phyloP scores from a whole-genome alignment of 2,113 vertebrate genomes.

The Scalopus aquaticus region DNA sequence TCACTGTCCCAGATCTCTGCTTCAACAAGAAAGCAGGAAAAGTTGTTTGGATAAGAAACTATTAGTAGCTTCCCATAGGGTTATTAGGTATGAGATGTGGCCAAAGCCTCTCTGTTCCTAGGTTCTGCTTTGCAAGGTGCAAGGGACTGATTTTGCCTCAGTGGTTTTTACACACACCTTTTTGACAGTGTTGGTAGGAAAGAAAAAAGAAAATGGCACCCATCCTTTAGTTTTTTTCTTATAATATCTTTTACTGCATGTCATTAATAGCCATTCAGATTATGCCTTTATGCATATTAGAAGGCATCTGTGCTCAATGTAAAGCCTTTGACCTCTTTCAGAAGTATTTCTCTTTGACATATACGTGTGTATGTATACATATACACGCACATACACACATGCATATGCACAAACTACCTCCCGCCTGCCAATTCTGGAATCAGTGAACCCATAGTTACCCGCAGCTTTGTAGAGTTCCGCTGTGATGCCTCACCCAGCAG shows the following conservation, averaged over 20 bases:
- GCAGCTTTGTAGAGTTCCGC: too few relatives aligned
- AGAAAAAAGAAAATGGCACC: neutral
- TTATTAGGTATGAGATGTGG: neutral
- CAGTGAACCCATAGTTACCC: neutral
- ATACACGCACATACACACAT: too few relatives aligned
- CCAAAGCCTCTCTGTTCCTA: neutral
- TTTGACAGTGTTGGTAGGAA: neutral
- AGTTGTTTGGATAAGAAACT: neutral
- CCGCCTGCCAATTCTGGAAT: neutral
- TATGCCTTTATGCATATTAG: neutral
- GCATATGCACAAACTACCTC: neutral
- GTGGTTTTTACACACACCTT: neutral
- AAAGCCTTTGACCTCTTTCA: neutral
- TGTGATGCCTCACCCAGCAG: fast-evolving
- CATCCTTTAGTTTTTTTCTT: neutral
- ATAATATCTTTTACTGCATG: neutral
- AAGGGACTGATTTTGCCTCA: neutral
- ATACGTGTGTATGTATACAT: too few relatives aligned
- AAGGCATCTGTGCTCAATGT: neutral
- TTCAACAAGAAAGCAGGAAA: neutral
- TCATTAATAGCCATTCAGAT: neutral
- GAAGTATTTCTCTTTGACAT: neutral
- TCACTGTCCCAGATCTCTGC: neutral
- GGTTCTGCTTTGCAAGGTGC: neutral
- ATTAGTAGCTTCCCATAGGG: neutral